Conservation (phyloP, 2,113 vertebrate genomes). For the Prochilodus magdalenae region DNA sequence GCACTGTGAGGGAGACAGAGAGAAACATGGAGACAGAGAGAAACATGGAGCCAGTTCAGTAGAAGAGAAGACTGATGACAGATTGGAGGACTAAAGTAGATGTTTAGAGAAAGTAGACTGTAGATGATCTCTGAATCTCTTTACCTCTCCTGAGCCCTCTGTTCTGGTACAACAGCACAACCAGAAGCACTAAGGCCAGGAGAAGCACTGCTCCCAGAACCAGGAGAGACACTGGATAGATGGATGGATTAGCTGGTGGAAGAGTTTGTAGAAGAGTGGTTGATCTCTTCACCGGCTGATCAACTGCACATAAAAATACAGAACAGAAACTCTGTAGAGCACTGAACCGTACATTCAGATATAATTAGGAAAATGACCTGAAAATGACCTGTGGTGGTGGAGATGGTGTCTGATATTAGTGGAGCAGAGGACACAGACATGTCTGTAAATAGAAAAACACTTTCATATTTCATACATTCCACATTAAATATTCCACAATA, state of each 20-base stretch:
- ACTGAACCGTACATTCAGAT: no score
- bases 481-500: no score
- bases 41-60: neutral
- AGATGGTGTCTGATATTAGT: neutral
- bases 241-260: neutral
- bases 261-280: no score
- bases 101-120: no score
- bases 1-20: neutral
- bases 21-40: no score
- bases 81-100: neutral
- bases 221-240: neutral
- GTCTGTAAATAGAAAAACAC: neutral
- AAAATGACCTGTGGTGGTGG: neutral
- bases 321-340: no score
- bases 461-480: no score
- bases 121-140: neutral
- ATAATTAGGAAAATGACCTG: neutral
- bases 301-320: no score
- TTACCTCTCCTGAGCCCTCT: conserved; percentile 49
- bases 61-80: neutral
- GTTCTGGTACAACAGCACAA: conserved; percentile 6
- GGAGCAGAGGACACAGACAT: neutral
- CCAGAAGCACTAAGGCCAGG: no score
- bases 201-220: conserved; percentile 23
- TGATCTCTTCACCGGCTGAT: no score